These are phyloP conservation scores for Ormyrus rosae DNA, from an alignment of 2,888 invertebrate species.

Conservation along the genomic window DNA sequence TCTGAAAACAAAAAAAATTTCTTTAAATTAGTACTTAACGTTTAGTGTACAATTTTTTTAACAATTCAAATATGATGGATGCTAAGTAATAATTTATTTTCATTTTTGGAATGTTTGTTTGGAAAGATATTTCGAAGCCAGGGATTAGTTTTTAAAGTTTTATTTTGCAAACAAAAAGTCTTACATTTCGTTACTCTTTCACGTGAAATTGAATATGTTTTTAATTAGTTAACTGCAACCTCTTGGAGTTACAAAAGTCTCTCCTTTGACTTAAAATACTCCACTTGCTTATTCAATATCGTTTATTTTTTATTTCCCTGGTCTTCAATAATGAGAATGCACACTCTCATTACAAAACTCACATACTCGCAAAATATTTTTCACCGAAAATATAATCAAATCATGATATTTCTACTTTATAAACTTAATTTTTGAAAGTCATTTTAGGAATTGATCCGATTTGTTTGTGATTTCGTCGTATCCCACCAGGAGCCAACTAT, in stretches of 20 bases:
- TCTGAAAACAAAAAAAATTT: no score
- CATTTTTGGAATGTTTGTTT: no score
- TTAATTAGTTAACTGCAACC: neutral
- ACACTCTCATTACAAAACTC: conserved; percentile 24
- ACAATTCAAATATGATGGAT: no score
- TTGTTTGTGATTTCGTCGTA: conserved; percentile 41
- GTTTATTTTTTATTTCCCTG: neutral
- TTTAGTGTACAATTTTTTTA: no score
- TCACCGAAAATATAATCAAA: neutral
- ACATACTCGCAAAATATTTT: neutral
- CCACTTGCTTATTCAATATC: neutral
- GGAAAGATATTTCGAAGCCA: conserved; percentile 17
- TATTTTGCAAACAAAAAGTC: neutral
- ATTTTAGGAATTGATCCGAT: conserved; percentile 51
- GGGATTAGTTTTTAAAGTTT: neutral
- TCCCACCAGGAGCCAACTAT: conserved; percentile 38
- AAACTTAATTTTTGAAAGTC: conserved; percentile 48
- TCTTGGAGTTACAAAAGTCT: conserved; percentile 26
- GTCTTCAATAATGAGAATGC: conserved; percentile 4
- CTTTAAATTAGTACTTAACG: no score
- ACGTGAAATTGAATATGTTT: conserved; percentile 15
- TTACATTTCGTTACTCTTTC: conserved; percentile 3
- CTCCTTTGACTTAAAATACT: conserved; percentile 28
- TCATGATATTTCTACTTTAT: conserved; percentile 36
- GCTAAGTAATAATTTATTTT: no score